phyloP scores from a whole-genome alignment of 2,888 invertebrate species.

The Gandaritis pyraliata region DNA sequence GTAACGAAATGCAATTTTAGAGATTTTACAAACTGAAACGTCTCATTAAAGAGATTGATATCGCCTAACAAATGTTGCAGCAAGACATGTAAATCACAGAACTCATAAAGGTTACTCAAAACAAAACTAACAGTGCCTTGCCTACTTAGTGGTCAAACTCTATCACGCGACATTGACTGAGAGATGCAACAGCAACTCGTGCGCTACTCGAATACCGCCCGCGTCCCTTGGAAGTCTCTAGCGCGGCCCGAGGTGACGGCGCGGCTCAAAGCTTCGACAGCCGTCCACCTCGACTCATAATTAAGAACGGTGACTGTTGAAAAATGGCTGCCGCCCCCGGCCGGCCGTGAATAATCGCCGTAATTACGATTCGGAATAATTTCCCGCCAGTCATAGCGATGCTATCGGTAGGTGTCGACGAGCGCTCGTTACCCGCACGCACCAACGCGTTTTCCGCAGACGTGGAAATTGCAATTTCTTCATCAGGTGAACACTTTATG shows the following conservation, averaged over 20 bases:
- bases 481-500: neutral
- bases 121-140: too few relatives aligned
- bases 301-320: constrained; percentile 85
- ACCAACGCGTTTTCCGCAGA: constrained; percentile 50
- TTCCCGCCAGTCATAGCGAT: constrained; percentile 85
- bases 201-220: constrained; percentile 42
- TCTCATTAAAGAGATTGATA: too few relatives aligned
- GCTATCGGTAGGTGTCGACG: constrained; percentile 84
- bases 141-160: too few relatives aligned
- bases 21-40: too few relatives aligned
- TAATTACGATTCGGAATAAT: constrained; percentile 85
- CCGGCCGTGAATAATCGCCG: constrained; percentile 85
- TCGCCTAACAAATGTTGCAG: too few relatives aligned
- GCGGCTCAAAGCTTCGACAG: constrained; percentile 83
- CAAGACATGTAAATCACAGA: too few relatives aligned
- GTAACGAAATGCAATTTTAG: too few relatives aligned
- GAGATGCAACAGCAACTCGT: constrained; percentile 34
- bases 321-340: constrained; percentile 84
- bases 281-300: constrained; percentile 83
- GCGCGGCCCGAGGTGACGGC: constrained; percentile 81
- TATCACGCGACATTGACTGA: constrained; percentile 2
- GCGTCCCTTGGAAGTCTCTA: constrained; percentile 53
- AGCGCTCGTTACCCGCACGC: constrained; percentile 82
- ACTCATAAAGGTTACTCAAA: too few relatives aligned
- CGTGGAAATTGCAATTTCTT: constrained; percentile 70